A percentile compares a stretch with the other conserved stretches of the same genome.
Evolutionary conservation across 1,140 invertebrate genomes (phyloP).

Genomic region (Triops cancriformis): DNA sequence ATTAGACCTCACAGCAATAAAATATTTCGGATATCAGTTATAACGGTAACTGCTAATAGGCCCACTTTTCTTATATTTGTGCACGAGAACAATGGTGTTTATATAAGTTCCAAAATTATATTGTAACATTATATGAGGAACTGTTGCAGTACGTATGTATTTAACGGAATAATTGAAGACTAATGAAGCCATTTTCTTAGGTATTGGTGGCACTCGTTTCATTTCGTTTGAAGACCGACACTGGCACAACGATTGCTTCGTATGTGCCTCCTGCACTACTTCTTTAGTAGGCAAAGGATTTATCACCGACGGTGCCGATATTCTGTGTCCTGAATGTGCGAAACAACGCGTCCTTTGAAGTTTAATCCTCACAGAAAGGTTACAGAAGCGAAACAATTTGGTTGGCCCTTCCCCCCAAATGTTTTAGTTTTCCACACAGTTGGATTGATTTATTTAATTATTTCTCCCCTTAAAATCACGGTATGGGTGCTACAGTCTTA

Average conservation of each 20-base stretch:
- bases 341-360: conserved; percentile 85
- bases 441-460: background rate
- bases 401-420: background rate
- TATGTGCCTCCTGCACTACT: conserved; percentile 88
- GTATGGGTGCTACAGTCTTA: background rate
- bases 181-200: conserved; percentile 43
- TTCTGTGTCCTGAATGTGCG: conserved; percentile 98
- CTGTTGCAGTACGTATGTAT: too few relatives aligned
- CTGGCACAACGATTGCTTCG: conserved; percentile 99
- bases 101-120: too few relatives aligned
- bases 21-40: too few relatives aligned
- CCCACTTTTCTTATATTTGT: too few relatives aligned
- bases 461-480: background rate
- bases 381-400: background rate
- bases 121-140: too few relatives aligned
- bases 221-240: conserved; percentile 99
- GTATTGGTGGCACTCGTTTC: conserved; percentile 96
- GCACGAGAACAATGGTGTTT: too few relatives aligned
- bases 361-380: background rate
- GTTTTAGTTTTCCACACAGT: background rate
- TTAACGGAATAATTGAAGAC: background rate
- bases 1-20: too few relatives aligned
- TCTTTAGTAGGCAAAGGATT: conserved; percentile 96
- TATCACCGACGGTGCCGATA: conserved; percentile 93
- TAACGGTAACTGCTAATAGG: too few relatives aligned